Conservation (phyloP, 2,797 vertebrate genomes). For the Sylvilagus floridanus region DNA sequence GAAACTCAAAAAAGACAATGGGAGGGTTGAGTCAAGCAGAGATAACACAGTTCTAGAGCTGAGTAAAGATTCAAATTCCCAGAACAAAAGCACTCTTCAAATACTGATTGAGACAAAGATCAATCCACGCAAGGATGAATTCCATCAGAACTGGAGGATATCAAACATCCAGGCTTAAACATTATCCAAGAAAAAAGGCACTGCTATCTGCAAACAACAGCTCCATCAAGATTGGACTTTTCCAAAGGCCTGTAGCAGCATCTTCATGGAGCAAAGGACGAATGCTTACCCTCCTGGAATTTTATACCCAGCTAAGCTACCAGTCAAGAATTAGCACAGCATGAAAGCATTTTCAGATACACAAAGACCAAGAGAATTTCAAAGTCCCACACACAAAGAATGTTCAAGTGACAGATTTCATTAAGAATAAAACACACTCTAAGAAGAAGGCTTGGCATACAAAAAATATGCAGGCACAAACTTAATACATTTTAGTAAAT, state of each 20-base stretch:
- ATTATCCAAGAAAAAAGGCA: not conserved
- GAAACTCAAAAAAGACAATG: not conserved
- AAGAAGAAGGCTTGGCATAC: not conserved
- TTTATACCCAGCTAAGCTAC: not conserved
- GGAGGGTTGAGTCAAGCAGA: not conserved
- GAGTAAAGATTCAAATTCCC: not conserved
- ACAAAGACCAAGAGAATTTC: not conserved
- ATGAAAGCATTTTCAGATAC: not conserved
- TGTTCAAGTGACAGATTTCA: not conserved
- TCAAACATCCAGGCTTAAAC: not conserved
- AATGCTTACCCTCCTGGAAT: not conserved
- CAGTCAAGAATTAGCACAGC: not conserved
- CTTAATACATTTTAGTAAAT: not conserved
- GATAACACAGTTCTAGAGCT: not conserved
- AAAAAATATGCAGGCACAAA: not conserved
- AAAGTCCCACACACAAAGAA: not conserved
- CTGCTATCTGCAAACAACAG: not conserved
- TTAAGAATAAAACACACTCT: conserved; percentile 12
- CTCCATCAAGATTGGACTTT: not conserved
- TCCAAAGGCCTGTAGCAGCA: not conserved
- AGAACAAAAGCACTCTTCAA: not conserved
- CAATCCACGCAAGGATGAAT: not conserved
- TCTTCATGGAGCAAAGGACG: not conserved
- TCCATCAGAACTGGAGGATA: not conserved
- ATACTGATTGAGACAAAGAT: not conserved